These are phyloP conservation scores for Aleiodes sp. DNA, from an alignment of 1,140 invertebrate species.

Conservation along the genomic window DNA sequence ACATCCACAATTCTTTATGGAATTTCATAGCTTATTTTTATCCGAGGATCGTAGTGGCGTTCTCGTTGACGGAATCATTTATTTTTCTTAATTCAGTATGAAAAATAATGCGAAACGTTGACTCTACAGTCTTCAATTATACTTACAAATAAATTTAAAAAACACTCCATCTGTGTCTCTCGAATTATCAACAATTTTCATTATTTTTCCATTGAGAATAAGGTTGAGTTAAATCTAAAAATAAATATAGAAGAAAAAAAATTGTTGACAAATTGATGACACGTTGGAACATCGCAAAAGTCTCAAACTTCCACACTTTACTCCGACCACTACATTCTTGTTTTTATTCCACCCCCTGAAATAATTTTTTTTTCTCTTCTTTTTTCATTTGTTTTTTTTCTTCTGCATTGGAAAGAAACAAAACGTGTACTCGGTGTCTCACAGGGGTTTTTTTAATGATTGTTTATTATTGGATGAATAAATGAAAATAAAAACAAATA, in stretches of 20 bases:
- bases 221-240: background rate
- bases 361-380: background rate
- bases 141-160: background rate
- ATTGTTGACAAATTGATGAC: background rate
- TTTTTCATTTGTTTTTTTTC: background rate
- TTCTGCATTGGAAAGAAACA: constrained; percentile 33
- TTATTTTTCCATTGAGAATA: background rate
- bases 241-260: background rate
- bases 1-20: too few species aligned
- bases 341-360: constrained; percentile 23
- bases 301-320: constrained; percentile 65
- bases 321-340: constrained; percentile 56
- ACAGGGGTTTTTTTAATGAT: background rate
- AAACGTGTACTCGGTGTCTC: constrained; percentile 59
- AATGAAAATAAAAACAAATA: background rate
- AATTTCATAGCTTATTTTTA: constrained; percentile 12
- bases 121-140: constrained; percentile 14
- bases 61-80: constrained; percentile 8
- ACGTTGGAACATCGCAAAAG: constrained; percentile 35
- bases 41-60: constrained; percentile 32
- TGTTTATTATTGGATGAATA: background rate
- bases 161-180: background rate
- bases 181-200: background rate
- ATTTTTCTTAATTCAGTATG: background rate
- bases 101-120: constrained; percentile 26